Base-by-base conservation (phyloP, 2,113 vertebrate genomes). In the Gambusia holbrooki region DNA sequence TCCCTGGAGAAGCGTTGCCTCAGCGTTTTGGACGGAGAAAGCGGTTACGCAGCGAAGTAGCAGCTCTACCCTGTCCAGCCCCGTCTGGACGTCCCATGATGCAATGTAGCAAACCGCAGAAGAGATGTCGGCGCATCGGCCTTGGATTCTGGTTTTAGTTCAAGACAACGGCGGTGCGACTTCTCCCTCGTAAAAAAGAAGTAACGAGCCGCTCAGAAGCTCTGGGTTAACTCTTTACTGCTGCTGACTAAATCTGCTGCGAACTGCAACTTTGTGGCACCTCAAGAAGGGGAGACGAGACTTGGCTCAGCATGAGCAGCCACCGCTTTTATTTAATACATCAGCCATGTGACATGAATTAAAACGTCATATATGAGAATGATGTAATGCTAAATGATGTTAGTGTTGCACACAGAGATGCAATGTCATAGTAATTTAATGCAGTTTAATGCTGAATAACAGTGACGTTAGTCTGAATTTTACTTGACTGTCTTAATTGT, bases 51-150 rank as follows among this genome's bases (percentile, higher is more conserved):
- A 75, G 76, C 82, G 10, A n/a, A 60, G 65, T 51, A 82, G 79
- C 74, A 76, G 42, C 74, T 74, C 82, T 80, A 79, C 71, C 77
- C 66, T 17, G 0, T 65, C 66, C 25, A 1, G 3, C 0, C 60
- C 61, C 42, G 15, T 15, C 42, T 45, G 42, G 42, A 45, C 14
- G 0, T 66, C 66, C 2, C 48, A 68, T 33, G 73, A 79, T 84
- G 81, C 81, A 84, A 84, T 89, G 83, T 80, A 86, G 91, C 89
- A 82, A 89, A 73, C 30, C n/a, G 22, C 1, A 65, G 64, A 78
- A 45, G 71, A 62, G 37, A 62, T 76, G 82, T 77, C 30, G 9
- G 66, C 48, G 61, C 71, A 48, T 89, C 69, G 51, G 28, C 79
- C 77, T 71, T 76, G 37, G 79, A 73, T 67, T 60, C 48, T 51